Evolutionary conservation across 2,888 invertebrate species (phyloP).

Genomic region (Hirtodrosophila cameraria): DNA sequence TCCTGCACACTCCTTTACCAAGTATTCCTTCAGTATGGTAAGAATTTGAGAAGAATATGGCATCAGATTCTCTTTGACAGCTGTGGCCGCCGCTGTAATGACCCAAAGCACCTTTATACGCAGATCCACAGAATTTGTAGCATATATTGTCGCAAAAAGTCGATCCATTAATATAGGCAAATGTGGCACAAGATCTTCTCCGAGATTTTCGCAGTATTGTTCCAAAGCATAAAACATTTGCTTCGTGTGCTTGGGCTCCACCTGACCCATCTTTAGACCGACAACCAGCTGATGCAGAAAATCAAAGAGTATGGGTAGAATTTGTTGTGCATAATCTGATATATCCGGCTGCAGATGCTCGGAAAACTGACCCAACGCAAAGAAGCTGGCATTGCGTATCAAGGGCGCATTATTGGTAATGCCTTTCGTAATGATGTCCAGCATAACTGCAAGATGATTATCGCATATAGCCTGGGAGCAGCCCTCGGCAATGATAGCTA

Average conservation of each 20-base stretch:
- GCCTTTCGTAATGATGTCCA: constrained; percentile 89
- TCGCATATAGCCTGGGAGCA: constrained; percentile 90
- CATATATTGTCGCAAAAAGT: constrained; percentile 87
- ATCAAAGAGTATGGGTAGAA: constrained; percentile 90
- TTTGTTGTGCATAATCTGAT: constrained; percentile 88
- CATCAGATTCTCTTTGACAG: constrained; percentile 89
- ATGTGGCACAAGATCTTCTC: constrained; percentile 89
- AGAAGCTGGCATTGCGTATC: constrained; percentile 90
- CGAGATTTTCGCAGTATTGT: constrained; percentile 91
- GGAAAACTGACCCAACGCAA: constrained; percentile 92
- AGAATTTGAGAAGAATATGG: constrained; percentile 90
- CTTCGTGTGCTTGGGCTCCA: constrained; percentile 87
- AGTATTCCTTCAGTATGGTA: constrained; percentile 87
- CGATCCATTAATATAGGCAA: constrained; percentile 89
- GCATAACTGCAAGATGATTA: constrained; percentile 89
- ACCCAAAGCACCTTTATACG: constrained; percentile 89
- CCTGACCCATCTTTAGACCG: constrained; percentile 85
- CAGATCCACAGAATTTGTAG: constrained; percentile 86
- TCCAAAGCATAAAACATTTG: constrained; percentile 92
- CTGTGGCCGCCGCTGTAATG: constrained; percentile 88
- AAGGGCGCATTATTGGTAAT: constrained; percentile 87
- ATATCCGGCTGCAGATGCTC: constrained; percentile 92
- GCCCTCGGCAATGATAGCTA: constrained; percentile 91
- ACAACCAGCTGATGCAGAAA: constrained; percentile 87
- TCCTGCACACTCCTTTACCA: constrained; percentile 86